Base-by-base conservation (phyloP, 2,888 invertebrate species). In the Apotomis capreana region DNA sequence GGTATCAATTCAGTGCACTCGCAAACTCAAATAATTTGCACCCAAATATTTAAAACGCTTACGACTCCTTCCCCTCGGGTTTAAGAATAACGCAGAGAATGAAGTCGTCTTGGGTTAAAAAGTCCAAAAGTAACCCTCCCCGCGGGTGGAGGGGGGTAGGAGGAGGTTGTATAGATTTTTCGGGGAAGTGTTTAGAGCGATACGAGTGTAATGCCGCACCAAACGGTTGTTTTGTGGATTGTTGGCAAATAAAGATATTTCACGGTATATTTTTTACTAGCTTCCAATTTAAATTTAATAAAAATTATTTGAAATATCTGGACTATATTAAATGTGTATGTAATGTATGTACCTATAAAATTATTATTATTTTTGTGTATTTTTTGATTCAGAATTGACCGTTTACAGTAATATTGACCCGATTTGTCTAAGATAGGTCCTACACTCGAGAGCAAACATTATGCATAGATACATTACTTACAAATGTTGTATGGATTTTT, bases 41-140 rank as follows among this genome's bases (percentile, higher is more conserved):
- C 46, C 65, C 55, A 65, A 65, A 65, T 55, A 57, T 65, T 65
- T 65, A 65, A 65, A 65, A 57, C 46, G 65, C 65, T 65, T 55
- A 57, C 65, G 55, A 57, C 26, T 46, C 65, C 63, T 54, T 26
- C 65, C 65, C 55, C 55, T 57, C 65, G 40, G 40, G 52, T 55
- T 61, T 15, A 69, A 74, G 75, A 69, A 71, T 62, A 68, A 62
- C 68, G 64, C 52, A 74, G 69, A 58, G 69, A 77, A 76, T 76
- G 74, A 76, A 76, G 76, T 65, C 75, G 73, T 76, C 75, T 75
- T 73, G 77, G 71, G 75, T 76, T 76, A 77, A 77, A 77, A 77
- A 77, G 71, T 75, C 72, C 74, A 68, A 72, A 72, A 74, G 59
- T 71, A 52, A 51, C 68, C 58, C 68, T 61, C 58, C 69, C 54